Conservation (phyloP, 2,888 invertebrate genomes). For the Agonum fuliginosum region DNA sequence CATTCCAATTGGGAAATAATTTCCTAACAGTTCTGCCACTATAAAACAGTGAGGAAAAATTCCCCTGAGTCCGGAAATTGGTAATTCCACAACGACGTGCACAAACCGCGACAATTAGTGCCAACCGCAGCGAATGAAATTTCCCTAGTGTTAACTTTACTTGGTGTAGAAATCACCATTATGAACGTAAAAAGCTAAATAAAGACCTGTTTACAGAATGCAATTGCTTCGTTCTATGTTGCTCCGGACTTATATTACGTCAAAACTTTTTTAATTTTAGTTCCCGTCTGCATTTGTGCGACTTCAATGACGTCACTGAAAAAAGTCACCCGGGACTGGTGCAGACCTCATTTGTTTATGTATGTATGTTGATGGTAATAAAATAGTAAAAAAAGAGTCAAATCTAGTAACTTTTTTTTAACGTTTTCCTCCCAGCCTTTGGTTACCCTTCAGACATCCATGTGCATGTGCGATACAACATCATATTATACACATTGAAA, state of each 20-base stretch:
- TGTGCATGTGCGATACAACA: too few relatives aligned
- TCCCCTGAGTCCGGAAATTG: slow-evolving; percentile 45
- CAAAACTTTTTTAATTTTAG: slow-evolving; percentile 53
- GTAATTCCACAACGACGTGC: slow-evolving; percentile 44
- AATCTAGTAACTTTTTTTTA: too few relatives aligned
- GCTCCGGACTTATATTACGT: not conserved
- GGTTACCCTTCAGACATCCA: too few relatives aligned
- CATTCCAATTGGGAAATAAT: slow-evolving; percentile 13
- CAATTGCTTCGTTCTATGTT: slow-evolving; percentile 29
- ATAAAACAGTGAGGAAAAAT: slow-evolving; percentile 28
- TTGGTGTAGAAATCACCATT: slow-evolving; percentile 31
- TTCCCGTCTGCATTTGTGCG: slow-evolving; percentile 22
- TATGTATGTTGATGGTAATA: too few relatives aligned
- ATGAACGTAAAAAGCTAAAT: slow-evolving; percentile 48
- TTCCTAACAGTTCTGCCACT: slow-evolving; percentile 3
- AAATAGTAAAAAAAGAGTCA: too few relatives aligned
- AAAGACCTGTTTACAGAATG: slow-evolving; percentile 21
- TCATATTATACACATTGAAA: too few relatives aligned
- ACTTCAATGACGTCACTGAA: not conserved
- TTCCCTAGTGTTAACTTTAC: slow-evolving; percentile 57
- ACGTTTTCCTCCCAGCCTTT: too few relatives aligned
- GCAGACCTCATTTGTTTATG: slow-evolving; percentile 25
- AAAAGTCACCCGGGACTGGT: not conserved
- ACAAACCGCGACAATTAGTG: slow-evolving; percentile 49
- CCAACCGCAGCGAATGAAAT: slow-evolving; percentile 55